A percentile compares a stretch with the other conserved stretches of the same genome.
Evolutionary conservation across 2,113 vertebrate species (phyloP).

Genomic region (Ceyx margarethae): DNA sequence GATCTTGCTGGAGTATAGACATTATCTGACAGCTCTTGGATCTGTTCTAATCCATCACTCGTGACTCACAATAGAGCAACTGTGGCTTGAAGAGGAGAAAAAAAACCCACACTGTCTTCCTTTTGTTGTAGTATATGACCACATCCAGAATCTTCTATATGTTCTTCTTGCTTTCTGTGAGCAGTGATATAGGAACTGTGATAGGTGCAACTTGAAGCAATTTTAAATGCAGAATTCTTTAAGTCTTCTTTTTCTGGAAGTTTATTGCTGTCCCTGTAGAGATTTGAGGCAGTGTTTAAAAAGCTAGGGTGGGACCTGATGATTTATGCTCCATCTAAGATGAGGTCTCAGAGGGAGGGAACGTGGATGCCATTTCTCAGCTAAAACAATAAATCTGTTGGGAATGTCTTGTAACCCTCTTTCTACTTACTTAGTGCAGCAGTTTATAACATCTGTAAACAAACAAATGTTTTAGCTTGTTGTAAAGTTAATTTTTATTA

Average conservation of each 20-base stretch:
- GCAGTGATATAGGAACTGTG: not conserved
- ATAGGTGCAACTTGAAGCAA: not conserved
- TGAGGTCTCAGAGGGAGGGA: not conserved
- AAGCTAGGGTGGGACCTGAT: not conserved
- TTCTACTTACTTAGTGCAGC: not conserved
- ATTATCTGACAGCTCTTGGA: conserved; percentile 8
- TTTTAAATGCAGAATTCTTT: not conserved
- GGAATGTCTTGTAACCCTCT: not conserved
- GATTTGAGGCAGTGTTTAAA: not conserved
- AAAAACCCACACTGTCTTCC: not conserved
- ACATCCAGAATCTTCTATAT: not conserved
- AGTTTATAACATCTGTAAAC: not conserved
- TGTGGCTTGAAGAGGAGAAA: not conserved
- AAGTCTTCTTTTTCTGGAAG: not conserved
- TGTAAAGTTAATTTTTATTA: conserved; percentile 30
- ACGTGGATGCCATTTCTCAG: not conserved
- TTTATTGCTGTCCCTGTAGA: not conserved
- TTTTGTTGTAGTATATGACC: not conserved
- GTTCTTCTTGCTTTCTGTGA: not conserved
- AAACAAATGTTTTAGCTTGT: not conserved
- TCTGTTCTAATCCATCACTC: conserved; percentile 2
- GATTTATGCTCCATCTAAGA: not conserved
- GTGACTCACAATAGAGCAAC: not conserved
- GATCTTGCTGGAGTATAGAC: not conserved
- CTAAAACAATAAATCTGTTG: conserved; percentile 1